phyloP scores from a whole-genome alignment of 2,797 vertebrate species.

The Cygnus olor region DNA sequence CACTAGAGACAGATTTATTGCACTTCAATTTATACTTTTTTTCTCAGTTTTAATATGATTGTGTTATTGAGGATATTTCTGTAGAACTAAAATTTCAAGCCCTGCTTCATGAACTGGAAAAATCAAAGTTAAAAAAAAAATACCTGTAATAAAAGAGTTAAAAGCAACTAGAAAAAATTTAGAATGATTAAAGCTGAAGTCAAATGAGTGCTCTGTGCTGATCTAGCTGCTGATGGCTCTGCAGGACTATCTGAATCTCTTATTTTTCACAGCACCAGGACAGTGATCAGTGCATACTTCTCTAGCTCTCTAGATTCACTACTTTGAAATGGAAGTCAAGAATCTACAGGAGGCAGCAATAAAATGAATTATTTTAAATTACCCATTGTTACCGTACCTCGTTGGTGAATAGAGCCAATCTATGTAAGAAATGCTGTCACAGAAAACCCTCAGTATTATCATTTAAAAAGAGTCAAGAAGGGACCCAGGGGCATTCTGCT shows the following conservation, averaged over 20 bases:
- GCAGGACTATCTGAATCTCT: conserved; percentile 16
- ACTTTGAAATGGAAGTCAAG: conserved; percentile 48
- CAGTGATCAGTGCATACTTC: conserved; percentile 36
- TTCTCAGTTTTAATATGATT: background rate
- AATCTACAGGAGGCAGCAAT: conserved; percentile 27
- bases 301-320: background rate
- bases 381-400: conserved; percentile 27
- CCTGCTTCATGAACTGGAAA: background rate
- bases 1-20: background rate
- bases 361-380: conserved; percentile 63
- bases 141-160: conserved; percentile 15
- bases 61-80: background rate
- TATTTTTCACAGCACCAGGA: conserved; percentile 18
- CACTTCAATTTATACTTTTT: background rate
- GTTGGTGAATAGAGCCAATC: conserved; percentile 48
- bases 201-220: conserved; percentile 19
- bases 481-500: conserved; percentile 2
- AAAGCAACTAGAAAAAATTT: conserved; percentile 20
- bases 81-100: background rate
- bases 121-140: background rate
- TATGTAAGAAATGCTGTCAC: conserved; percentile 24
- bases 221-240: conserved; percentile 35
- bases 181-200: background rate
- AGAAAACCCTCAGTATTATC: conserved; percentile 56
- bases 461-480: conserved; percentile 33